Conservation (phyloP, 1,140 invertebrate species). For the Pseudoatta argentina region DNA sequence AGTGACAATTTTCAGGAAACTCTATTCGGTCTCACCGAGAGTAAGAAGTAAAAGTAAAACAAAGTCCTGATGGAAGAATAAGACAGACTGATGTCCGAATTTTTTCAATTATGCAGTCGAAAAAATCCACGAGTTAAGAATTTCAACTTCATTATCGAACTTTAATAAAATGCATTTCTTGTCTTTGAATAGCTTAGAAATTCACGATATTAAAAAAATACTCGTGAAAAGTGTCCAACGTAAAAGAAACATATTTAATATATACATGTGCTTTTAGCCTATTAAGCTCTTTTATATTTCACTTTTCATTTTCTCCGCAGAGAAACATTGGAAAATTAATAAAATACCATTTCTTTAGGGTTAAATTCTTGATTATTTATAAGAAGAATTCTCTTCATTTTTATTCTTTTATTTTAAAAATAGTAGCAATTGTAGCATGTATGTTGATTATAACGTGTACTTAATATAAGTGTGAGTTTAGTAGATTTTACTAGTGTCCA, state of each 20-base stretch:
- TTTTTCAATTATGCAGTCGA: background rate
- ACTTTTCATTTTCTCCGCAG: background rate
- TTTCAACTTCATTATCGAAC: background rate
- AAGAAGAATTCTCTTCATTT: background rate
- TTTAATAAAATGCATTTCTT: constrained; percentile 25
- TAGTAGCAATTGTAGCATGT: background rate
- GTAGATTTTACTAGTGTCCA: background rate
- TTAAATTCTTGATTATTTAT: background rate
- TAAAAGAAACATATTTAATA: constrained; percentile 60
- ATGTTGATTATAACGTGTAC: constrained; percentile 36
- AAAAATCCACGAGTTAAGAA: background rate
- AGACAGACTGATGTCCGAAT: constrained; percentile 11
- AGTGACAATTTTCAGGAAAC: constrained; percentile 88
- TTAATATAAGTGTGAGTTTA: constrained; percentile 27
- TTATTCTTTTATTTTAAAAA: constrained; percentile 1
- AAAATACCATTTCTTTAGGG: background rate
- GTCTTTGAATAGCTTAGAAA: constrained; percentile 44
- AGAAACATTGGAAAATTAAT: constrained; percentile 17
- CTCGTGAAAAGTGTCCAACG: constrained; percentile 45
- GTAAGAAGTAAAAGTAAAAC: constrained; percentile 80
- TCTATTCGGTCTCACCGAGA: constrained; percentile 88
- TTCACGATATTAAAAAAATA: constrained; percentile 56
- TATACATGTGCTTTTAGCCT: background rate
- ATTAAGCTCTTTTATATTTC: constrained; percentile 35
- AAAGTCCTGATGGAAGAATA: constrained; percentile 77